phyloP scores from a whole-genome alignment of 1,140 invertebrate species.

The Drosophila sulfurigaster region DNA sequence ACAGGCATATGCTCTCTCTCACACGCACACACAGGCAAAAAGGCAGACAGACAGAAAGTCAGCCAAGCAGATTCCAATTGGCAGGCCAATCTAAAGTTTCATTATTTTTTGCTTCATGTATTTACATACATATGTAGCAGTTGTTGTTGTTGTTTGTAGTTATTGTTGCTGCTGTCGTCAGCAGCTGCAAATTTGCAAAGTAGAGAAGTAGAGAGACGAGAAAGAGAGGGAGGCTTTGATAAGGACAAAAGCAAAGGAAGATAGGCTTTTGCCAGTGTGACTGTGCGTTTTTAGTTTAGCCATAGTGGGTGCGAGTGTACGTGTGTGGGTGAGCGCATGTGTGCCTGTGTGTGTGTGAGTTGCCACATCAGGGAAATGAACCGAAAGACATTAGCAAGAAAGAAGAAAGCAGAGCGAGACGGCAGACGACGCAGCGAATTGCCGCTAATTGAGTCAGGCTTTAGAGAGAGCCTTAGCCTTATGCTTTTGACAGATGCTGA shows the following conservation, averaged over 20 bases:
- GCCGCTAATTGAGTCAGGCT: conserved; percentile 66
- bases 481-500: conserved; percentile 64
- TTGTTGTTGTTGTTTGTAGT: background rate
- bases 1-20: no score
- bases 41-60: background rate
- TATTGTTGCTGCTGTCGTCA: conserved; percentile 5
- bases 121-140: background rate
- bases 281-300: conserved; percentile 11
- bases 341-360: conserved; percentile 18
- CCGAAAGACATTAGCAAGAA: conserved; percentile 52
- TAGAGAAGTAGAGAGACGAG: background rate
- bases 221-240: background rate
- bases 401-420: conserved; percentile 12
- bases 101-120: conserved; percentile 1
- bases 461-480: conserved; percentile 56
- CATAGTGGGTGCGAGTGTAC: background rate
- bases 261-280: conserved; percentile 10
- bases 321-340: conserved; percentile 13
- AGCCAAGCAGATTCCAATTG: conserved; percentile 18
- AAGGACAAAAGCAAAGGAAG: conserved; percentile 19
- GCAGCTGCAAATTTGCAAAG: conserved; percentile 4
- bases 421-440: conserved; percentile 22
- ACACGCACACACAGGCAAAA: background rate
- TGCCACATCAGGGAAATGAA: conserved; percentile 52
- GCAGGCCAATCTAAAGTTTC: conserved; percentile 11